Conservation (phyloP, 1,140 invertebrate species). For the Papilio glaucus region DNA sequence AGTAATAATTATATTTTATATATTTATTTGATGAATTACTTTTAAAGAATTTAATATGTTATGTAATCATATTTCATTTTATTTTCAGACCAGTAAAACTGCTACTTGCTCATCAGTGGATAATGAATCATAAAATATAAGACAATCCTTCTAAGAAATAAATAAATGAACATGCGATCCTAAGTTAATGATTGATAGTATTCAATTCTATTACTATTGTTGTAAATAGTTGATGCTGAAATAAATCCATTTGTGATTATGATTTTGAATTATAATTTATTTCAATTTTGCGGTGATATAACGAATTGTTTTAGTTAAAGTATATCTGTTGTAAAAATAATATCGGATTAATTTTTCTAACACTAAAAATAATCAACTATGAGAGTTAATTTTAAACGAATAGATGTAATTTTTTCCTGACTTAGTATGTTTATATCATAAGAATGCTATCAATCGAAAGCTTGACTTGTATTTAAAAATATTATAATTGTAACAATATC, state of each 20-base stretch:
- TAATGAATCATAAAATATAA: conserved; percentile 58
- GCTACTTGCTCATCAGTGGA: conserved; percentile 66
- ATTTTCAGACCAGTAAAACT: conserved; percentile 74
- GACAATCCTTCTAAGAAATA: conserved; percentile 5
- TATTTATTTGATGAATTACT: no score
- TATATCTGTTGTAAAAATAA: neutral
- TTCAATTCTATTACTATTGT: conserved; percentile 11
- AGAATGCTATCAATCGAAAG: conserved; percentile 9
- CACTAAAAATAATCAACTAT: neutral
- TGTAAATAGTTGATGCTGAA: conserved; percentile 23
- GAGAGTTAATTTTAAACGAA: neutral
- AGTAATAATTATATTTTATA: no score
- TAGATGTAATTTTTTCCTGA: neutral
- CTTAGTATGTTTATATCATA: neutral
- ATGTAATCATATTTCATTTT: conserved; percentile 28
- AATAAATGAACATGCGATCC: neutral
- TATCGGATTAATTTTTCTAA: neutral
- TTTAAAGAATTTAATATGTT: no score
- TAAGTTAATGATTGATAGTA: conserved; percentile 6
- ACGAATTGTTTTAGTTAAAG: conserved; percentile 13
- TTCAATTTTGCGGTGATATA: neutral
- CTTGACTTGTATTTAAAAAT: neutral
- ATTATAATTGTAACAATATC: neutral
- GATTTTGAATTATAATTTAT: conserved; percentile 14
- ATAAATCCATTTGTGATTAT: neutral